These are phyloP conservation scores for Dipodomys stephensi DNA, from an alignment of 2,113 vertebrate genomes.

Conservation along the genomic window DNA sequence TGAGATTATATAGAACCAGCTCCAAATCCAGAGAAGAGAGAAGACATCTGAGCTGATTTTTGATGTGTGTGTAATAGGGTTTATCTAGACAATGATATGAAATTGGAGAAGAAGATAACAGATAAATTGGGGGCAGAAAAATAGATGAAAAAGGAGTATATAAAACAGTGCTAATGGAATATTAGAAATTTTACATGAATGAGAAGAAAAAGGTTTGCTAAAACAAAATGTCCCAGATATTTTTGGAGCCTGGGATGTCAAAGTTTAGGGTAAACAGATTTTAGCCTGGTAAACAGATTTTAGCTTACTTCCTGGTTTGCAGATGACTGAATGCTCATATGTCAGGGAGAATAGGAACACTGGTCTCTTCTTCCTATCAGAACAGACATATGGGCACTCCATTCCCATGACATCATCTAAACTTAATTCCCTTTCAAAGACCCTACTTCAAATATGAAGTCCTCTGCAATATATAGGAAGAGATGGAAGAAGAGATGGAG, in stretches of 20 bases:
- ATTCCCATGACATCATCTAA: background rate
- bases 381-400: no score
- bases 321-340: background rate
- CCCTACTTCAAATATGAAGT: background rate
- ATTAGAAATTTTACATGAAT: background rate
- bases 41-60: background rate
- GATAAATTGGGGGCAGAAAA: background rate
- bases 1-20: background rate
- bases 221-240: background rate
- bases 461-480: no score
- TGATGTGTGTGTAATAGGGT: background rate
- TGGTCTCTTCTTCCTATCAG: background rate
- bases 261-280: background rate
- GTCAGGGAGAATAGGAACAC: background rate
- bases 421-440: background rate
- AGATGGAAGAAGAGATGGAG: no score
- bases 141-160: background rate
- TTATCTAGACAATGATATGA: background rate
- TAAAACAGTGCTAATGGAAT: background rate
- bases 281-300: background rate
- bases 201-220: background rate
- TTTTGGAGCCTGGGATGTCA: background rate
- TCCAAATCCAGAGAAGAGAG: background rate
- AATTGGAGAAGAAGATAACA: background rate
- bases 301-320: background rate